Base-by-base conservation (phyloP, 2,797 vertebrate genomes). In the Spondyliosoma cantharus region DNA sequence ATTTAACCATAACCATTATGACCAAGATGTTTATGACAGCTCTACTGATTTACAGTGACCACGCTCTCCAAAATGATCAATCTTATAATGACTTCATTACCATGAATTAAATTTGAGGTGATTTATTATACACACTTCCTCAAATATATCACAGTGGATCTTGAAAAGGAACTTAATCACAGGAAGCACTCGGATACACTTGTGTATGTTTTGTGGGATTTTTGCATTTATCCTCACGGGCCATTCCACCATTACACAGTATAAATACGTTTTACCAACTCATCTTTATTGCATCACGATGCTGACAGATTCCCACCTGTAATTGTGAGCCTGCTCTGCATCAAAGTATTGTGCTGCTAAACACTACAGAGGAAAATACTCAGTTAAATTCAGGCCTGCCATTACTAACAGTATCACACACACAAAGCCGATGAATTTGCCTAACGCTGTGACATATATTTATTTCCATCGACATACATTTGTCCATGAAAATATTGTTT, bases 401-500 rank as follows among this genome's bases (percentile, higher is more conserved):
- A 65, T 83, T 82, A 83, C 78, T 81, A 52, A n/a, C 24, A 72
- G 68, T 32, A 32, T 74, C 70, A 61, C 58, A 77, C 45, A 81
- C 63, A 72, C 59, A 83, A 80, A 79, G 73, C 78, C 32, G 46
- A 8, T 42, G 19, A 68, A 79, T 85, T 82, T 73, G 61, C 71
- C 65, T 77, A 69, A 80, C 66, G 50, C 50, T 27, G 65, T 78
- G 74, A 84, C 74, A 79, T 76, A 81, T 85, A 89, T 89, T 84
- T 92, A 91, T 91, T 89, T 90, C 70, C 78, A 91, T 87, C 58
- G 67, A 89, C 83, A 87, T 85, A 87, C 84, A 83, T 91, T 92
- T 92, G 89, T 92, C 89, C 81, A 65, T 88, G 85, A 85, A 90
- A 90, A 89, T 89, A 90, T 87, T 90, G 87, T 87, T 73, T 71